These are phyloP conservation scores for Sorex fumeus DNA, from an alignment of 2,113 vertebrate species.

Conservation along the genomic window DNA sequence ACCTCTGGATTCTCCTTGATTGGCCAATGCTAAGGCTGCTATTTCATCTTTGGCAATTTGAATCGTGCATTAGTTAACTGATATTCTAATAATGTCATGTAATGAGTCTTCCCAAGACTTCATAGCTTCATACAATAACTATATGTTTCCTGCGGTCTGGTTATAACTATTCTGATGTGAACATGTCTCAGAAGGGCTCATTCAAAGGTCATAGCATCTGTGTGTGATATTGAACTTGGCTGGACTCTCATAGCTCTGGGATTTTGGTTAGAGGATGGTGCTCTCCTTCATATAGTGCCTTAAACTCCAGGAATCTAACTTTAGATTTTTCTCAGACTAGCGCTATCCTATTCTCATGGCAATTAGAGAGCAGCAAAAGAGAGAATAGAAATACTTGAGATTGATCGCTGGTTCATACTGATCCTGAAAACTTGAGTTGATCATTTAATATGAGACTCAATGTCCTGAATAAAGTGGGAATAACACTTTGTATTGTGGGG, in stretches of 20 bases:
- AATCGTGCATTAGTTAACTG: background rate
- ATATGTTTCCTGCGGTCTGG: background rate
- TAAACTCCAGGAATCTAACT: background rate
- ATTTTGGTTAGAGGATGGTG: background rate
- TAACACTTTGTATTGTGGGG: background rate
- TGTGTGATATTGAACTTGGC: background rate
- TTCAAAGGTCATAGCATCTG: background rate
- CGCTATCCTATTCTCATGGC: background rate
- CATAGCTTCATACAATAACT: background rate
- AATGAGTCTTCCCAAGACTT: background rate
- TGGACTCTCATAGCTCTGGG: background rate
- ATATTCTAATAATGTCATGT: background rate
- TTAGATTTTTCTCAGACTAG: background rate
- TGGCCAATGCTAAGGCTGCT: background rate
- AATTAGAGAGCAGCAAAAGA: background rate
- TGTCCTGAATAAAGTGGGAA: background rate
- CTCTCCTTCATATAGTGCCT: background rate
- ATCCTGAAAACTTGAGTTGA: background rate
- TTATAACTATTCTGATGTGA: background rate
- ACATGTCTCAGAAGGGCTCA: background rate
- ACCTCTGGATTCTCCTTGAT: background rate
- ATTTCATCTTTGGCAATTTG: background rate
- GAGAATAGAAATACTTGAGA: background rate
- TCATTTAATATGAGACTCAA: conserved; percentile 9
- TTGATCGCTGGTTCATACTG: background rate